A percentile compares a stretch with the other conserved stretches of the same genome.
These are phyloP conservation scores for Caligus rogercresseyi DNA, from an alignment of 1,140 invertebrate genomes.

Conservation along the genomic window DNA sequence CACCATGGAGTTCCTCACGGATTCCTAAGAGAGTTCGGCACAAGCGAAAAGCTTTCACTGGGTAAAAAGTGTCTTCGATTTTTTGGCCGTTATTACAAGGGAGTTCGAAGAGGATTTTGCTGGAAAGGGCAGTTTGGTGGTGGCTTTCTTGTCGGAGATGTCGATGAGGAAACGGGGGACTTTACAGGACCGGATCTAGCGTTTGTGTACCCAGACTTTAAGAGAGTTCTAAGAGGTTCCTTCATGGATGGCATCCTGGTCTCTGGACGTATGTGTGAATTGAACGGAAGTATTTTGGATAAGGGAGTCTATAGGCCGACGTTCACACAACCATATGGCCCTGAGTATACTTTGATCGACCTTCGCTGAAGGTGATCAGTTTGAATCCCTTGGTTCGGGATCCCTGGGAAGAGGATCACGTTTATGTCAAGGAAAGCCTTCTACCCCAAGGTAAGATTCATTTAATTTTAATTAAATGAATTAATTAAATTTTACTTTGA, in stretches of 20 bases:
- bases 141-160: constrained; percentile 5
- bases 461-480: too few species aligned
- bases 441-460: constrained; percentile 13
- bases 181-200: constrained; percentile 1
- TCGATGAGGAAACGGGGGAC: neutral
- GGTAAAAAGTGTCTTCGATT: neutral
- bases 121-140: constrained; percentile 12
- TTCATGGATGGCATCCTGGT: constrained; percentile 9
- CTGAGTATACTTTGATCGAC: neutral
- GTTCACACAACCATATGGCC: neutral
- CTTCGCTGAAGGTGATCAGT: neutral
- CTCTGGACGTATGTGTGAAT: neutral
- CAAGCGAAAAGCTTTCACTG: neutral
- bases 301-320: neutral
- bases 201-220: constrained; percentile 15
- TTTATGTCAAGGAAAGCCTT: neutral
- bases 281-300: neutral
- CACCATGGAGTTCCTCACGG: constrained; percentile 5
- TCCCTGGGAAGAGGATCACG: neutral
- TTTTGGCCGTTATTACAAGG: constrained; percentile 5
- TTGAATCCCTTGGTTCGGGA: constrained; percentile 4
- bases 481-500: too few species aligned
- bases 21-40: constrained; percentile 8
- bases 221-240: constrained; percentile 1
- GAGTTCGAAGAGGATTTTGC: constrained; percentile 14